Conservation (phyloP, 2,888 invertebrate genomes). For the Stenolophus ochropezus region DNA sequence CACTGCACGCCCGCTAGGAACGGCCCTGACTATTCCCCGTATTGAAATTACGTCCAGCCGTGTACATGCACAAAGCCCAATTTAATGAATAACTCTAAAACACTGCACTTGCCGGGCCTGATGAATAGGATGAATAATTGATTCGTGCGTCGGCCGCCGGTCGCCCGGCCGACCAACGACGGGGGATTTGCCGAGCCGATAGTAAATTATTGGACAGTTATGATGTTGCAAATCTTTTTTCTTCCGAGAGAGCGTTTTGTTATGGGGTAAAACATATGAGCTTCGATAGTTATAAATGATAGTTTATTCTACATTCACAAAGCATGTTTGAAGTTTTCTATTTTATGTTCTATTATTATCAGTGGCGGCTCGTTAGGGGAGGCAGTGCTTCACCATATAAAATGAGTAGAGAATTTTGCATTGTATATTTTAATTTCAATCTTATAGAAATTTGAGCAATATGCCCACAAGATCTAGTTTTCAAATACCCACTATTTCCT, state of each 20-base stretch:
- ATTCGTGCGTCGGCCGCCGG: not conserved
- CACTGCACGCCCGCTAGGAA: no score
- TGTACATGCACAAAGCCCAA: slow-evolving; percentile 52
- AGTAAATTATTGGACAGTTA: slow-evolving; percentile 31
- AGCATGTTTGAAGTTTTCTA: not conserved
- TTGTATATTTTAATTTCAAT: no score
- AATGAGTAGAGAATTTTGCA: no score
- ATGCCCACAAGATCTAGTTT: no score
- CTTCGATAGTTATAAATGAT: not conserved
- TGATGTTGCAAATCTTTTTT: slow-evolving; percentile 31
- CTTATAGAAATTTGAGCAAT: no score
- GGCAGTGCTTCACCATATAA: no score
- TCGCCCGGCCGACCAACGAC: not conserved
- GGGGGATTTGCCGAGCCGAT: slow-evolving; percentile 16
- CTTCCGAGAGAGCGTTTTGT: not conserved
- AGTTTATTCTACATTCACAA: not conserved
- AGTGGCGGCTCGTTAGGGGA: no score
- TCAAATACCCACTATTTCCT: no score
- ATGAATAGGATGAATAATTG: slow-evolving; percentile 54
- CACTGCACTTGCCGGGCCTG: slow-evolving; percentile 44
- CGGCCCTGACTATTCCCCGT: not conserved
- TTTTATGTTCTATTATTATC: no score
- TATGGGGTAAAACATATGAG: not conserved
- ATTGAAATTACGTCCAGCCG: slow-evolving; percentile 39
- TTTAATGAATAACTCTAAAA: slow-evolving; percentile 57